Evolutionary conservation across 2,888 invertebrate genomes (phyloP).

Genomic region (Rhodophaea formosa): DNA sequence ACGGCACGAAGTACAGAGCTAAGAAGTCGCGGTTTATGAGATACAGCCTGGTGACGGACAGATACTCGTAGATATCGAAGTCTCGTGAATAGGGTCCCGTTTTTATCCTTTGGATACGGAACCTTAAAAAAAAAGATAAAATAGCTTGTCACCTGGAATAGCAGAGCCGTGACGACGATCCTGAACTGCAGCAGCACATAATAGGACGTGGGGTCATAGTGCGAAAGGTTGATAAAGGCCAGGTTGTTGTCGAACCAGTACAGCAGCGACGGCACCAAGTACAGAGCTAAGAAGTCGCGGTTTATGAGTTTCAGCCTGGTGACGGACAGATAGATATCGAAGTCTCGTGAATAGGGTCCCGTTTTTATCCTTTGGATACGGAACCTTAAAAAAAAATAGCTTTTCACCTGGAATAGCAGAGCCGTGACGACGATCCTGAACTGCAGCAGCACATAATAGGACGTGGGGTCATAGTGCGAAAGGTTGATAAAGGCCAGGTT

Average conservation of each 20-base stretch:
- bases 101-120: too few relatives aligned
- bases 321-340: too few relatives aligned
- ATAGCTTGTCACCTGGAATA: conserved; percentile 86
- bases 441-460: conserved; percentile 94
- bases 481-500: conserved; percentile 96
- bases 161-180: conserved; percentile 94
- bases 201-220: conserved; percentile 97
- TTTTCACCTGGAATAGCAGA: conserved; percentile 89
- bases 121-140: conserved; percentile 32
- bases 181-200: conserved; percentile 93
- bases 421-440: conserved; percentile 96
- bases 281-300: conserved; percentile 86
- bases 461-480: conserved; percentile 95
- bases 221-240: conserved; percentile 93
- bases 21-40: conserved; percentile 84
- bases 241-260: conserved; percentile 98
- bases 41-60: too few relatives aligned
- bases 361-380: too few relatives aligned
- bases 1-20: conserved; percentile 93
- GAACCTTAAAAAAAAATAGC: conserved; percentile 34
- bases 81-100: too few relatives aligned
- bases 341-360: too few relatives aligned
- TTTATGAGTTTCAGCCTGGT: conserved; percentile 58
- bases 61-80: too few relatives aligned
- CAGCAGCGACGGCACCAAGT: conserved; percentile 94